Base-by-base conservation (phyloP, 2,113 vertebrate genomes). In the Cyphomyrus discorhynchus region DNA sequence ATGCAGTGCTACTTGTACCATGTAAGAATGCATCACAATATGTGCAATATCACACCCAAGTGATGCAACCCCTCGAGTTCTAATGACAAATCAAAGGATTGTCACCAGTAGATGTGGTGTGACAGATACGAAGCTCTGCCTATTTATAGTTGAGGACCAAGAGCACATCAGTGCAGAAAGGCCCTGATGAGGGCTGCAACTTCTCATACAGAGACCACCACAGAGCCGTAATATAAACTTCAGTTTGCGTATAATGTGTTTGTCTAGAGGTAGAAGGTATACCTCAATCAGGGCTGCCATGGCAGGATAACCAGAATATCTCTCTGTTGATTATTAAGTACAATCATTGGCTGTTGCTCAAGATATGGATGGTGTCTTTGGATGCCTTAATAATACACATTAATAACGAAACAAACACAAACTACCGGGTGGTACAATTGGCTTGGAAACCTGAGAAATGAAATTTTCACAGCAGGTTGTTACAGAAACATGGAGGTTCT, bases 71-170 rank as follows among this genome's bases (percentile, higher is more conserved):
- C 31, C 19, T 47, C 42, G 42, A 45, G 45, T 83, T 83, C 7
- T 83, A 83, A 83, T 83, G 24, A 86, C 84, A 42, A 58, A 42
- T 88, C 86, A 88, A 88, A 88, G 35, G 19, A 45, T 11, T 88
- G 31, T 62, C 86, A 58, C 39, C 35, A 66, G 15, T n/a, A 53
- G 39, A 49, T 86, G 84, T 2, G 2, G 80, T 83, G 39, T 52
- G 50, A 86, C 19, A 58, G 35, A 62, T 62, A 53, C 11, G 13
- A 62, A 62, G 19, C 50, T 42, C 35, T 8, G 3, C 35, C 17
- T 39, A 24, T 88, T 66, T 62, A 88, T 53, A 35, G n/a, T 2
- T 21, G 19, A 45, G 86, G 56, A 62, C 35, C 35, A 58, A n/a
- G n/a, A 45, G 19, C 10, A 24, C 39, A 53, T 86, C 80, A 21